A percentile compares a stretch with the other conserved stretches of the same genome.
phyloP scores from a whole-genome alignment of 2,113 vertebrate genomes.

The Polyodon spathula region DNA sequence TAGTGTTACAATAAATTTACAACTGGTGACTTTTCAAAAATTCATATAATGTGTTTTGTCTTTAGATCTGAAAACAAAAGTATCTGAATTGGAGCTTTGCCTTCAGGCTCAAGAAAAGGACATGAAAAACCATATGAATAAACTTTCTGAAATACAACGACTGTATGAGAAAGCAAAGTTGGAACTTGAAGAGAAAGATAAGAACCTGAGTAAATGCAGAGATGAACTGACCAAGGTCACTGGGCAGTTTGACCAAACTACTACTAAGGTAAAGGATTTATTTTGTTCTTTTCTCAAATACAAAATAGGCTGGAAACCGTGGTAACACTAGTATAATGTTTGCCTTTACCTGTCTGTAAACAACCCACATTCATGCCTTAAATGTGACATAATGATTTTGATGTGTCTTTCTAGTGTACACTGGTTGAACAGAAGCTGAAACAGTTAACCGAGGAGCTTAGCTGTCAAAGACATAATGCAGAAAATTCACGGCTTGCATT shows the following conservation, averaged over 20 bases:
- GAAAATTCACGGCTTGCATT: conserved; percentile 61
- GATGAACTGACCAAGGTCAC: conserved; percentile 62
- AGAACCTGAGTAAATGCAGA: conserved; percentile 56
- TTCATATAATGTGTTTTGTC: not conserved
- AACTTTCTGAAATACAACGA: conserved; percentile 62
- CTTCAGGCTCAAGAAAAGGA: conserved; percentile 71
- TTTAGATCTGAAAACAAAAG: conserved; percentile 63
- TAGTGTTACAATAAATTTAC: too few relatives aligned
- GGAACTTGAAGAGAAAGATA: conserved; percentile 69
- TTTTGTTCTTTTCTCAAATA: not conserved
- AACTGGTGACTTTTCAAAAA: not conserved
- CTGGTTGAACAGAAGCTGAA: conserved; percentile 73
- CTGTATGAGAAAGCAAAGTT: conserved; percentile 61
- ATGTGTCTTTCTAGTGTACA: conserved; percentile 45
- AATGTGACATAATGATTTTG: too few relatives aligned
- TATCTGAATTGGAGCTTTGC: conserved; percentile 63
- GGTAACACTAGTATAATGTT: too few relatives aligned
- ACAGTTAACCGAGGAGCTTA: conserved; percentile 76
- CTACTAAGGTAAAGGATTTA: conserved; percentile 55
- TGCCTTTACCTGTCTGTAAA: too few relatives aligned
- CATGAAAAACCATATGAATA: conserved; percentile 50
- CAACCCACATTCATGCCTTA: too few relatives aligned
- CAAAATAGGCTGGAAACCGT: too few relatives aligned
- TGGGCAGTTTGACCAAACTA: conserved; percentile 56
- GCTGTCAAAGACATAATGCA: conserved; percentile 80